Evolutionary conservation across 2,888 invertebrate species (phyloP), one percentile per base, ranked within the genome.

Genomic region (Coronaproctus castanopsis): DNA sequence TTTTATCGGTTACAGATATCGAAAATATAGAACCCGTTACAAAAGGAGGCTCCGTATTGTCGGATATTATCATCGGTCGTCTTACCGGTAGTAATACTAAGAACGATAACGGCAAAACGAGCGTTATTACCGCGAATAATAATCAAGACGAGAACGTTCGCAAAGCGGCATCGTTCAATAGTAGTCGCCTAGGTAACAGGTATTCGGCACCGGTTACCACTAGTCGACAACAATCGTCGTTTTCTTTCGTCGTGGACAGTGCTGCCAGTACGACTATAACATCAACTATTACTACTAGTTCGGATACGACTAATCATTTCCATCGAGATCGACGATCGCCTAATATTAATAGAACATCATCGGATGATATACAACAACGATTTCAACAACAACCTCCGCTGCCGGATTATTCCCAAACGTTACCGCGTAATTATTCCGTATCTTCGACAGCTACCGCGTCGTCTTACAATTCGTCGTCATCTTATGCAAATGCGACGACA

Each of bases 361-460:
- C n/a, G n/a, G n/a, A n/a, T n/a, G n/a, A n/a, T n/a, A n/a, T n/a
- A n/a, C n/a, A n/a, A n/a, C n/a, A n/a, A n/a, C n/a, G n/a, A n/a
- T n/a, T 14, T 36, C 36, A 36, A 36, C 36, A 14, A 14, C 36
- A 55, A 52, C 75, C 74, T 1, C 57, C 61, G 36, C 63, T 55
- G 57, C 54, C 62, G 57, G 61, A 61, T 52, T 63, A 63, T 54
- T 62, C 63, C 24, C 62, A 64, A 53, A 65, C 65, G 52, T 59
- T 66, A 55, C 66, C 66, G 48, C 59, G 65, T 24, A 65, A 65
- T 57, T 65, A 63, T 57, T 61, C 64, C 1, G 23, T 62, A 18
- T 57, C 62, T 14, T 51, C 60, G 8, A 51, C 58, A 18, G 51
- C 55, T 10, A 8, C 51, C n/a, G 48, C 14, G 36, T 36, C 36